A percentile compares a stretch with the other conserved stretches of the same genome.
Conservation (phyloP, 1,140 invertebrate species). For the Pseudomyrmex pallidus region DNA sequence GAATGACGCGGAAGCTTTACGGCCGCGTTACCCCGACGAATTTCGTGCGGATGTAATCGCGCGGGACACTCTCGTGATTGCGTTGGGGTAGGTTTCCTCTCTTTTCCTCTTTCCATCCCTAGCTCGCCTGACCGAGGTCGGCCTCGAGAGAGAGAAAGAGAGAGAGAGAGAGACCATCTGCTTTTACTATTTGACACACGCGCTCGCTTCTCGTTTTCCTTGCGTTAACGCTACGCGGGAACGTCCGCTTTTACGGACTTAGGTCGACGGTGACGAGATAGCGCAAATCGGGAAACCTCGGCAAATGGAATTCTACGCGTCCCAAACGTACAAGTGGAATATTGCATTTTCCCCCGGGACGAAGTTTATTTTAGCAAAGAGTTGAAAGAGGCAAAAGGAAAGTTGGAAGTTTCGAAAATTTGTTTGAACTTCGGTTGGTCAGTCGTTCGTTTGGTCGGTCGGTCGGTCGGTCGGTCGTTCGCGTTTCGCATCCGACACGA, state of each 20-base stretch:
- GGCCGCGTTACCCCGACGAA: conserved; percentile 9
- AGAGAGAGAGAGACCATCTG: conserved; percentile 43
- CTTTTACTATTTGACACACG: conserved; percentile 46
- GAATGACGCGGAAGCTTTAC: conserved; percentile 56
- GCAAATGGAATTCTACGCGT: conserved; percentile 37
- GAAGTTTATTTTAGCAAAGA: conserved; percentile 35
- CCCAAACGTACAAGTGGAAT: conserved; percentile 34
- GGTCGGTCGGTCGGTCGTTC: neutral
- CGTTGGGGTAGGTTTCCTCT: conserved; percentile 2
- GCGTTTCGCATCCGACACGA: neutral
- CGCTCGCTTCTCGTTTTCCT: conserved; percentile 52
- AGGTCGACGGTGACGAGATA: conserved; percentile 30
- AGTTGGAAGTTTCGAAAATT: conserved; percentile 40
- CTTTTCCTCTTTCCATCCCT: neutral
- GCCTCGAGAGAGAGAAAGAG: conserved; percentile 27
- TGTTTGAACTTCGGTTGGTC: conserved; percentile 5
- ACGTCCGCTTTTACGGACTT: conserved; percentile 21
- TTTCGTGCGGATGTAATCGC: conserved; percentile 26
- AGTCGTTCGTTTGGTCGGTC: neutral
- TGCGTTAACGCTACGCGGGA: conserved; percentile 43
- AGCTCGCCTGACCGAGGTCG: neutral
- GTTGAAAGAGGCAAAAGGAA: conserved; percentile 9
- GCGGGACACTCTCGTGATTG: conserved; percentile 46
- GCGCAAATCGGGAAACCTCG: conserved; percentile 20
- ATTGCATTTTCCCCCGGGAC: conserved; percentile 43